A percentile compares a stretch with the other conserved stretches of the same genome.
phyloP scores from a whole-genome alignment of 2,797 vertebrate species.

The Sebastes alutus region DNA sequence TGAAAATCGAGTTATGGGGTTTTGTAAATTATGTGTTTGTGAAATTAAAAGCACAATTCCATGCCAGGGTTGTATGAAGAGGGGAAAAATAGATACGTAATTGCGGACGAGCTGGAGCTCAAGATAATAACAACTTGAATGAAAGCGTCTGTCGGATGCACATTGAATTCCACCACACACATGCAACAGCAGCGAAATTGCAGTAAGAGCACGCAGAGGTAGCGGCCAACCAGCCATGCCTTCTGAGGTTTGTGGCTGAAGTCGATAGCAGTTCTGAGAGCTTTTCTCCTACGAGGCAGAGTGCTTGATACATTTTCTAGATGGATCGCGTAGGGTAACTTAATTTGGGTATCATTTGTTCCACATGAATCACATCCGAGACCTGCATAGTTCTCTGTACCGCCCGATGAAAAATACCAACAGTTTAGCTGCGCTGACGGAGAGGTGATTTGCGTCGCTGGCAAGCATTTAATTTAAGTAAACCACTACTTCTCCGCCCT shows the following conservation, averaged over 20 bases:
- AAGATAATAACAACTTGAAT: conserved; percentile 24
- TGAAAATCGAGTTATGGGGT: conserved; percentile 6
- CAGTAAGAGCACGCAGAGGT: neutral
- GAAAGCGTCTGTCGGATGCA: conserved; percentile 10
- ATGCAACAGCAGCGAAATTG: neutral
- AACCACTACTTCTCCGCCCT: conserved; percentile 37
- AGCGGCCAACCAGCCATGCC: neutral
- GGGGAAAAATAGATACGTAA: neutral
- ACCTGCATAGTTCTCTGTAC: conserved; percentile 18
- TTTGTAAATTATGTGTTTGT: conserved; percentile 28
- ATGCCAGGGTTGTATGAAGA: neutral
- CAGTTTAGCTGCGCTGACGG: conserved; percentile 45
- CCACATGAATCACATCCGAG: conserved; percentile 49
- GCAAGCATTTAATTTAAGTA: conserved; percentile 69
- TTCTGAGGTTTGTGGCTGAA: conserved; percentile 47
- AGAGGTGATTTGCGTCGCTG: conserved; percentile 60
- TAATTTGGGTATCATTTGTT: conserved; percentile 75
- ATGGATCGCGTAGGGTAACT: conserved; percentile 57
- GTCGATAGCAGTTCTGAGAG: conserved; percentile 36
- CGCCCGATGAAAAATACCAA: conserved; percentile 40
- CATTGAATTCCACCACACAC: conserved; percentile 9
- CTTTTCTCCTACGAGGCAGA: conserved; percentile 32
- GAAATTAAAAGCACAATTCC: conserved; percentile 36
- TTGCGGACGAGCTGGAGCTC: conserved; percentile 36
- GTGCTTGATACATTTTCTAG: conserved; percentile 59